phyloP scores from a whole-genome alignment of 2,797 vertebrate genomes.

The Sebastes vulpes region DNA sequence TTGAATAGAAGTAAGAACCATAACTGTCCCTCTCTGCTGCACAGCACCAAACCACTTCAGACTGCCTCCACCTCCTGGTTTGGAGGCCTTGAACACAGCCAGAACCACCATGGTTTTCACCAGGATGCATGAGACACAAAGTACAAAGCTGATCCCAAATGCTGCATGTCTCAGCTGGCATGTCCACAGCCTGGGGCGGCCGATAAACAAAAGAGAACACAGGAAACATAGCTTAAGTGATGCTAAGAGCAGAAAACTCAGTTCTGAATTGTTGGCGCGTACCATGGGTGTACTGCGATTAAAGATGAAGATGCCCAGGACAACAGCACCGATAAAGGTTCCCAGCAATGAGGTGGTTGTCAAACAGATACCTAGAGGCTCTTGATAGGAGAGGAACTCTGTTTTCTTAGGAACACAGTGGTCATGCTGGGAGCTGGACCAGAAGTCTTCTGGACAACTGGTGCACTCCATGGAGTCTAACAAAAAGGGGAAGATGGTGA shows the following conservation, averaged over 20 bases:
- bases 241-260: conserved; percentile 58
- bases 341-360: background rate
- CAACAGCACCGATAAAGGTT: background rate
- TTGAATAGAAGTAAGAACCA: background rate
- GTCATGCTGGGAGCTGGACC: background rate
- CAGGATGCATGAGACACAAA: background rate
- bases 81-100: background rate
- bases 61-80: conserved; percentile 7
- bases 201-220: conserved; percentile 66
- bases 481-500: background rate
- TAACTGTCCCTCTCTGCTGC: background rate
- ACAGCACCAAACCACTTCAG: conserved; percentile 12
- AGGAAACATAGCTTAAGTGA: conserved; percentile 62
- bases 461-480: background rate
- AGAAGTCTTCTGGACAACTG: background rate
- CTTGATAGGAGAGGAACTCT: background rate
- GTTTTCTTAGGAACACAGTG: background rate
- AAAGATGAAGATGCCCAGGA: background rate
- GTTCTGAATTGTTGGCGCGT: conserved; percentile 72
- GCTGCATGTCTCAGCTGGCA: conserved; percentile 50
- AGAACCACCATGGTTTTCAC: background rate
- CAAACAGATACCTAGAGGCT: background rate
- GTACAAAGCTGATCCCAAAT: conserved; percentile 40
- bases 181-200: conserved; percentile 50
- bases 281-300: conserved; percentile 63